Conservation (phyloP, 2,797 vertebrate species). For the Melanotaenia nigrans region DNA sequence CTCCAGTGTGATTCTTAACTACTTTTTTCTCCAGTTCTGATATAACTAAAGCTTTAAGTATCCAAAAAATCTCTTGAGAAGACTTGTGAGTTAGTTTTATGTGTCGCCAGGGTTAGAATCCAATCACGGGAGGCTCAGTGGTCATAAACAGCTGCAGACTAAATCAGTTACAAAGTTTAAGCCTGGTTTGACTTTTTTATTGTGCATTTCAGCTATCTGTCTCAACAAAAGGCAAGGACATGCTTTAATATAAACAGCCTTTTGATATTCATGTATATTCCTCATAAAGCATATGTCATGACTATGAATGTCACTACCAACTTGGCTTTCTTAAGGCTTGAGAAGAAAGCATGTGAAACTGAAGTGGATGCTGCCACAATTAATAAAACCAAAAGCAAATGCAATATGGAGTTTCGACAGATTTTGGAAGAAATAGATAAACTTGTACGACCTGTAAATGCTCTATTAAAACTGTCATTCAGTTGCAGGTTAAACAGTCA, state of each 20-base stretch:
- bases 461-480: background rate
- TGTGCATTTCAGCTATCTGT: background rate
- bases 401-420: background rate
- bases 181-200: background rate
- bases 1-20: too few species aligned
- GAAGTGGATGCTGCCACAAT: background rate
- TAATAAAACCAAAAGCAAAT: background rate
- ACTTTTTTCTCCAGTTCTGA: background rate
- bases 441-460: background rate
- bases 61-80: background rate
- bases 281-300: background rate
- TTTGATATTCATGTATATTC: background rate
- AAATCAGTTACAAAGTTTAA: background rate
- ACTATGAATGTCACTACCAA: background rate
- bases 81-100: background rate
- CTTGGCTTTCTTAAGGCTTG: background rate
- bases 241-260: background rate
- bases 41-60: background rate
- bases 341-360: background rate
- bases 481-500: conserved; percentile 30
- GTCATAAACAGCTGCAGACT: background rate
- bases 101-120: background rate
- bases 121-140: background rate
- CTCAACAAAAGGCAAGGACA: background rate
- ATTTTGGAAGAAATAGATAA: conserved; percentile 13